Conservation (phyloP, 2,113 vertebrate genomes). For the Cebidichthys violaceus region DNA sequence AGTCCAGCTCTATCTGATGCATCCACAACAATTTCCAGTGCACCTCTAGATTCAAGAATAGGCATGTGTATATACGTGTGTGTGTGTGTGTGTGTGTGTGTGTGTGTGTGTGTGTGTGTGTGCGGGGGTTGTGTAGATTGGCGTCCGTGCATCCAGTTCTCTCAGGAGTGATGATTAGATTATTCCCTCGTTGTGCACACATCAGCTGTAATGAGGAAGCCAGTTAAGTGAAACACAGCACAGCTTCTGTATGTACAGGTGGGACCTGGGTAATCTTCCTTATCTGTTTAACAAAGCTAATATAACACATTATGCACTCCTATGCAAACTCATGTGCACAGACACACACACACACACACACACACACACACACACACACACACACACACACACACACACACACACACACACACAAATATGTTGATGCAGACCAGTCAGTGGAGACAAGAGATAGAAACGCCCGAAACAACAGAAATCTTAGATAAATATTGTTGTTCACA, state of each 20-base stretch:
- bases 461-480: constrained; percentile 1
- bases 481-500: constrained; percentile 11
- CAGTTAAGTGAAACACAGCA: constrained; percentile 62
- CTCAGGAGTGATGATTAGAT: constrained; percentile 69
- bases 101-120: neutral
- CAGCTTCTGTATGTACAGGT: constrained; percentile 41
- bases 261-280: constrained; percentile 56
- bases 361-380: neutral
- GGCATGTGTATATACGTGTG: neutral
- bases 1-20: constrained; percentile 46
- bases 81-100: neutral
- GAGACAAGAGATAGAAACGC: constrained; percentile 23
- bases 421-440: constrained; percentile 8
- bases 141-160: constrained; percentile 39
- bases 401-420: neutral
- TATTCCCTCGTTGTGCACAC: constrained; percentile 61
- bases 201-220: constrained; percentile 68
- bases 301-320: constrained; percentile 42
- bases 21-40: constrained; percentile 33
- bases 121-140: constrained; percentile 10
- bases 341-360: neutral
- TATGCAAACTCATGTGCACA: constrained; percentile 29
- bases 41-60: constrained; percentile 10
- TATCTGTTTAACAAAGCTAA: constrained; percentile 63
- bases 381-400: neutral